These are phyloP conservation scores for Chalcosyrphus nemorum DNA, from an alignment of 2,888 invertebrate genomes.

Conservation along the genomic window DNA sequence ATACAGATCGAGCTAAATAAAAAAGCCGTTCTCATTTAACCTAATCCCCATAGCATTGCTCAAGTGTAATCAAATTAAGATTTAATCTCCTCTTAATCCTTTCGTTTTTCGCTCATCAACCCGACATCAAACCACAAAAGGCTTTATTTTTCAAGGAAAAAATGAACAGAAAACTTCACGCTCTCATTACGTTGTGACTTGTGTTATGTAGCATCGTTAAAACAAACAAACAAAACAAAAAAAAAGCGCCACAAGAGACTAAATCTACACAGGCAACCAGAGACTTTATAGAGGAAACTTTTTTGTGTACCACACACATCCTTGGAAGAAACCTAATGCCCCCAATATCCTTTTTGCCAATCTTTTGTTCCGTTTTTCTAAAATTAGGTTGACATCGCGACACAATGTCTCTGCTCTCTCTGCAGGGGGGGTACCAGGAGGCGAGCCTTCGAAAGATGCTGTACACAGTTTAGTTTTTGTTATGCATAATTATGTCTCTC, in stretches of 20 bases:
- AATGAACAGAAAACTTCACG: not conserved
- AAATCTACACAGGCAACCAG: not conserved
- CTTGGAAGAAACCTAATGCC: conserved; percentile 58
- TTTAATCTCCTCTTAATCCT: not conserved
- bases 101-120: not conserved
- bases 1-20: no score
- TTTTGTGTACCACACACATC: conserved; percentile 1
- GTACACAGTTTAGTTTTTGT: not conserved
- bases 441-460: not conserved
- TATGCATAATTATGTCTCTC: conserved; percentile 25
- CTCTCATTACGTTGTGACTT: not conserved
- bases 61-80: not conserved
- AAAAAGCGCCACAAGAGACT: not conserved
- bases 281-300: not conserved
- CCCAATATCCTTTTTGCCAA: conserved; percentile 61
- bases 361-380: conserved; percentile 45
- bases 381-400: conserved; percentile 65
- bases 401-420: conserved; percentile 48
- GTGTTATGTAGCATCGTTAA: not conserved
- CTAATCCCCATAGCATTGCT: not conserved
- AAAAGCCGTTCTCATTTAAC: not conserved
- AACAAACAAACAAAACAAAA: not conserved
- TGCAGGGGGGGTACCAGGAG: no score
- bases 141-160: not conserved
- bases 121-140: not conserved